phyloP scores from a whole-genome alignment of 2,888 invertebrate species.

The Trichogramma evanescens region DNA sequence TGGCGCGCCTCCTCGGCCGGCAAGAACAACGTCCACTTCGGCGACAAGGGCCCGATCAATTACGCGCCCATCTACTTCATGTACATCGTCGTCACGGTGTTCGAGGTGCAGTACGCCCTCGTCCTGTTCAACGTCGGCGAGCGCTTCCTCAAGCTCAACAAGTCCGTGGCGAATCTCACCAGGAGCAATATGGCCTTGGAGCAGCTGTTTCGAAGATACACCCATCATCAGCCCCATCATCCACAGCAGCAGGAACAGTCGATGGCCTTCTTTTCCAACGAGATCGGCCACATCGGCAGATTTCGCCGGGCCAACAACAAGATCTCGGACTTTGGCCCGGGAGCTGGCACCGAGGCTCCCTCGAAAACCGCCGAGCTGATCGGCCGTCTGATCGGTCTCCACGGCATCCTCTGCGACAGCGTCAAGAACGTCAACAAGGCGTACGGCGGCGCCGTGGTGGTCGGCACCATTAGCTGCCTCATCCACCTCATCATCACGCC shows the following conservation, averaged over 20 bases:
- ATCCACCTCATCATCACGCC: conserved; percentile 58
- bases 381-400: conserved; percentile 48
- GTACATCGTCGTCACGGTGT: conserved; percentile 54
- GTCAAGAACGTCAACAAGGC: conserved; percentile 51
- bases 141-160: conserved; percentile 53
- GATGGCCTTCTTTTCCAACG: too few species aligned
- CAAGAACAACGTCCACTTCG: background rate
- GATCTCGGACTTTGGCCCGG: conserved; percentile 10
- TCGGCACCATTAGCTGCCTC: conserved; percentile 53
- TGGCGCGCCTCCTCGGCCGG: conserved; percentile 9
- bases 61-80: conserved; percentile 56
- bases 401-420: conserved; percentile 52
- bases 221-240: background rate
- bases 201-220: conserved; percentile 29
- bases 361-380: background rate
- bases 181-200: conserved; percentile 28
- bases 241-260: too few species aligned
- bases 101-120: conserved; percentile 58
- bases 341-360: background rate
- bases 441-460: conserved; percentile 53
- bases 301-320: conserved; percentile 13
- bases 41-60: conserved; percentile 45
- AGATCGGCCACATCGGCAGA: conserved; percentile 3
- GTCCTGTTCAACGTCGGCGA: conserved; percentile 54
- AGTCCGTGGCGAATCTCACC: conserved; percentile 48